Percentiles rank a stretch among this genome's conserved stretches.
Conservation (phyloP, 2,888 invertebrate genomes). For the Lochmaea crataegi region DNA sequence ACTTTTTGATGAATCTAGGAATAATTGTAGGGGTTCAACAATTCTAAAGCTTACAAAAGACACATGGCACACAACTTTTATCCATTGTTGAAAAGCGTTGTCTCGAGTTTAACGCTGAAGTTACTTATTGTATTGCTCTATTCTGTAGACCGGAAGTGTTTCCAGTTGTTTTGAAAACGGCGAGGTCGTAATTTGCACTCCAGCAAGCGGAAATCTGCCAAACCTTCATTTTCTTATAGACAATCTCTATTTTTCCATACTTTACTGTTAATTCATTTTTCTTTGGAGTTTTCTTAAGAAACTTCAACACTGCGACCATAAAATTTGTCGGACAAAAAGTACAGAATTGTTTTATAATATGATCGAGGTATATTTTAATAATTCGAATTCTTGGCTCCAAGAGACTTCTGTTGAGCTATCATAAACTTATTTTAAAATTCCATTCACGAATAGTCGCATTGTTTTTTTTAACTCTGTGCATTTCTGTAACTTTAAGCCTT, state of each 20-base stretch:
- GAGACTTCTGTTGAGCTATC: no score
- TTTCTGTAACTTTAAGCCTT: no score
- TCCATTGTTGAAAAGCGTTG: not conserved
- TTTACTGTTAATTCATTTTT: not conserved
- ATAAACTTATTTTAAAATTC: no score
- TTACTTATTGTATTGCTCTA: constrained; percentile 2
- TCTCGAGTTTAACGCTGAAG: not conserved
- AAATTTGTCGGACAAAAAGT: no score
- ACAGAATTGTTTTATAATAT: no score
- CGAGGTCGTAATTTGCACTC: constrained; percentile 4
- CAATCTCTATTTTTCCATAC: no score
- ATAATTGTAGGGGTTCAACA: not conserved
- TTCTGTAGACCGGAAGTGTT: constrained; percentile 5
- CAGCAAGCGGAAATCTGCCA: not conserved
- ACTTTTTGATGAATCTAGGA: not conserved
- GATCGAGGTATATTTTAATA: no score
- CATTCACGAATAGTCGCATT: no score
- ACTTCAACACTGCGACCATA: no score
- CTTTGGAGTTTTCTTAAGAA: not conserved
- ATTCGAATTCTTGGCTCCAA: no score
- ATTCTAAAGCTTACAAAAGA: not conserved
- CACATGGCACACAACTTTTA: constrained; percentile 2
- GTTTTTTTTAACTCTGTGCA: no score
- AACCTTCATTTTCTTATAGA: not conserved
- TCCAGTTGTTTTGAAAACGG: constrained; percentile 2